phyloP scores from a whole-genome alignment of 2,113 vertebrate species.

The Scytalopus superciliaris region DNA sequence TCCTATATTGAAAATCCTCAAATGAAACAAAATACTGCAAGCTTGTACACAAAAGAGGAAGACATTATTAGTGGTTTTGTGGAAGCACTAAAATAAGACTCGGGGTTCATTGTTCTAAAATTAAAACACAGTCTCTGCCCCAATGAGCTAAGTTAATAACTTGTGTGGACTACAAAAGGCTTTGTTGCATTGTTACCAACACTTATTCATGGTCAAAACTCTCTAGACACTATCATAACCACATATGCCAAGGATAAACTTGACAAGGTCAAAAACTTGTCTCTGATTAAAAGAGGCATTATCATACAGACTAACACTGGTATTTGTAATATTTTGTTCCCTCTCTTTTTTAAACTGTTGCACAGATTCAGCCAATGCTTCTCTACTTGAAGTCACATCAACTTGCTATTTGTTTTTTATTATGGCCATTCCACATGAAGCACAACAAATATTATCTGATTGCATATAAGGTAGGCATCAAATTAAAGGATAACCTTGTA shows the following conservation, averaged over 20 bases:
- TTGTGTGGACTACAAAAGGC: background rate
- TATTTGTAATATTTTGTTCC: background rate
- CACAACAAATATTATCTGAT: background rate
- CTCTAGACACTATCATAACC: background rate
- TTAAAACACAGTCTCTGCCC: slow-evolving; percentile 5
- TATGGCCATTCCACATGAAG: background rate
- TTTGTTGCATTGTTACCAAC: slow-evolving; percentile 7
- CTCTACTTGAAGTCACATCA: background rate
- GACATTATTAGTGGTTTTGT: background rate
- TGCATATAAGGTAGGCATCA: background rate
- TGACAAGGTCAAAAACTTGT: slow-evolving; percentile 10
- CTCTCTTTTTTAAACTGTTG: background rate
- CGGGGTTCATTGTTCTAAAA: background rate
- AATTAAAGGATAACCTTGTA: background rate
- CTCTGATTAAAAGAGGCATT: background rate
- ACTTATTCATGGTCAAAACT: slow-evolving; percentile 25
- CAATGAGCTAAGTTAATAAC: background rate
- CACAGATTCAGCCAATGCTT: background rate
- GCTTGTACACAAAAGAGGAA: background rate
- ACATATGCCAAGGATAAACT: slow-evolving; percentile 1
- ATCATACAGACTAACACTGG: background rate
- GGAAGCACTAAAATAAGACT: slow-evolving; percentile 16
- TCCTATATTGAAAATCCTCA: background rate
- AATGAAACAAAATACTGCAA: background rate
- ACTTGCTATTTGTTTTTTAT: background rate